Evolutionary conservation across 2,888 invertebrate genomes (phyloP).

Genomic region (Temnothorax rugatulus): DNA sequence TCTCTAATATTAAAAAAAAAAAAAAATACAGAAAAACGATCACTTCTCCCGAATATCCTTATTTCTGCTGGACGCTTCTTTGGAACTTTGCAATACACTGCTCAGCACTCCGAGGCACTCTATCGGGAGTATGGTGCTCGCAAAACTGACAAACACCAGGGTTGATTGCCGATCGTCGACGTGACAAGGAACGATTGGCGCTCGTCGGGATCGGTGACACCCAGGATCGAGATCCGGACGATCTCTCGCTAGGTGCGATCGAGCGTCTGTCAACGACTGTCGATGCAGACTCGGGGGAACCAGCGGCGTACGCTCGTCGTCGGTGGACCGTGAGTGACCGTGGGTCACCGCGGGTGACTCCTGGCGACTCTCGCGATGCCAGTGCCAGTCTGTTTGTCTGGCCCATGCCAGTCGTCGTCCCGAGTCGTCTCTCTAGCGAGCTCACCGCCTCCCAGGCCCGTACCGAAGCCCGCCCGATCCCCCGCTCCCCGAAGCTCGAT

Average conservation of each 20-base stretch:
- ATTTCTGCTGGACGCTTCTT: not conserved
- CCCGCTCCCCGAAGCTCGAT: not conserved
- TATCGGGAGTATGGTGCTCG: not conserved
- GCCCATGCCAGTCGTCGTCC: slow-evolving; percentile 78
- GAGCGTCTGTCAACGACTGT: slow-evolving; percentile 7
- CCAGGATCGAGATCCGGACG: not conserved
- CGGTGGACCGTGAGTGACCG: slow-evolving; percentile 64
- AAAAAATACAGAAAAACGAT: not conserved
- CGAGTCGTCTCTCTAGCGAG: slow-evolving; percentile 79
- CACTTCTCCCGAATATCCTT: not conserved
- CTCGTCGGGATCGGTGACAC: not conserved
- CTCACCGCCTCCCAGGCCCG: slow-evolving; percentile 84
- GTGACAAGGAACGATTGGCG: not conserved
- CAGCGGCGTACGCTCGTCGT: slow-evolving; percentile 45
- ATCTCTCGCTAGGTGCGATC: not conserved
- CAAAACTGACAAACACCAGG: not conserved
- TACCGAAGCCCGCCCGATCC: slow-evolving; percentile 58
- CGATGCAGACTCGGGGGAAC: not conserved
- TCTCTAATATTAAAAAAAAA: not conserved
- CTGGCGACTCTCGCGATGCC: slow-evolving; percentile 81
- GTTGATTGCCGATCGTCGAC: not conserved
- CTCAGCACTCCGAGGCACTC: not conserved
- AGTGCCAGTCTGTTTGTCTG: slow-evolving; percentile 84
- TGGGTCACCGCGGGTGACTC: slow-evolving; percentile 76
- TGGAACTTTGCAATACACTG: not conserved